Evolutionary conservation across 2,888 invertebrate genomes (phyloP).

Genomic region (Stratiomys singularior): DNA sequence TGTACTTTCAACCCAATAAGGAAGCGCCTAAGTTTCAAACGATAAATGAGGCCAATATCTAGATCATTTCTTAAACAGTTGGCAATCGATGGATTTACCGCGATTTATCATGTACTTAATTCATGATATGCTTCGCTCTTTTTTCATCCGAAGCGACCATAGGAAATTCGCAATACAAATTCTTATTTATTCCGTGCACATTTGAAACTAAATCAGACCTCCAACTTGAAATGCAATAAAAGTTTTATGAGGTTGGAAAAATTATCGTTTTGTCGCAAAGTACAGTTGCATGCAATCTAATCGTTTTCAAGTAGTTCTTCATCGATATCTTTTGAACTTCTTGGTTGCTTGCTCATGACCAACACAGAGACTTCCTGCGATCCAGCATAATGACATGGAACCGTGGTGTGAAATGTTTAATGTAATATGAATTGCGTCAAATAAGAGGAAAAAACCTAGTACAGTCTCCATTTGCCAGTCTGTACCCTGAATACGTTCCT

Average conservation of each 20-base stretch:
- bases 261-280: conserved; percentile 35
- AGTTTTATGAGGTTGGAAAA: conserved; percentile 33
- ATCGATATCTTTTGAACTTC: not conserved
- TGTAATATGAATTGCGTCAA: conserved; percentile 40
- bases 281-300: conserved; percentile 43
- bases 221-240: conserved; percentile 40
- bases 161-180: conserved; percentile 14
- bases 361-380: conserved; percentile 32
- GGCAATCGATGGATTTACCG: not conserved
- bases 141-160: not conserved
- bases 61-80: not conserved
- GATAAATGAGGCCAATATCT: conserved; percentile 7
- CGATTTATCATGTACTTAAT: conserved; percentile 6
- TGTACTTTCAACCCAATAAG: no score
- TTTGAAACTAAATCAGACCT: conserved; percentile 38
- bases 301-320: not conserved
- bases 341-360: conserved; percentile 9
- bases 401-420: conserved; percentile 37
- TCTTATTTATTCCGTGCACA: conserved; percentile 27
- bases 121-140: not conserved
- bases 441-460: conserved; percentile 13
- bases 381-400: conserved; percentile 37
- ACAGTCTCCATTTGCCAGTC: conserved; percentile 11
- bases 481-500: conserved; percentile 42
- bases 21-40: not conserved